Base-by-base conservation (phyloP, 1,140 invertebrate species). In the Zaprionus gabonicus region DNA sequence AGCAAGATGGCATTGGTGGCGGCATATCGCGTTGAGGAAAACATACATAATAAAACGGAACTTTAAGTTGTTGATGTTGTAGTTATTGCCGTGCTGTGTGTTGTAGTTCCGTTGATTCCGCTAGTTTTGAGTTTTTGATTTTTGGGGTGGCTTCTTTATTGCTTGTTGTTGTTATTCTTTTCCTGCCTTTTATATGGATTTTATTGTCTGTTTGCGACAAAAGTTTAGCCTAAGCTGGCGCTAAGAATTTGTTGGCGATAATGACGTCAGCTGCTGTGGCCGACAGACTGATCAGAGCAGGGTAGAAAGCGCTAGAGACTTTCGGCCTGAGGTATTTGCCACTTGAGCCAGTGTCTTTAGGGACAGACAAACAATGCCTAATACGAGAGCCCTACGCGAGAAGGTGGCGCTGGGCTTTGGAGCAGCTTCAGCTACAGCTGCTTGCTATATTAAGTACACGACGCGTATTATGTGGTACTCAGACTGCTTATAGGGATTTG, bases 61-160 rank as follows among this genome's bases (percentile, higher is more conserved):
- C 69, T 86, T 69, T 69, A 27, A 71, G 58, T 72, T 79, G 71
- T 59, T 68, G 71, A 31, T 67, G 58, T 72, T 76, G 68, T 59
- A 56, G 64, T 68, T 69, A 71, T 73, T 57, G 36, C 59, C 31
- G 10, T 46, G 23, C 10, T 51, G 10, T 51, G 20, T 13, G 3
- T 71, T 63, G 46, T 41, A 55, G 51, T 49, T 83, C 60, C 59
- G 71, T 74, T 81, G 68, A 80, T 75, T 59, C 51, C 7, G 70
- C 65, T 83, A 81, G 84, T 84, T 87, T 88, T 88, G 51, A 83
- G 64, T 81, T 83, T 87, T 76, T 87, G 84, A 87, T 84, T 73
- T 68, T 57, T 62, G 28, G 71, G 71, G 79, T 66, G 78, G 53
- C 75, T 60, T 68, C 53, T 57, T 20, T 67, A 56, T 56, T 75